Base-by-base conservation (phyloP, 1,140 invertebrate genomes). In the Drosophila bocqueti region DNA sequence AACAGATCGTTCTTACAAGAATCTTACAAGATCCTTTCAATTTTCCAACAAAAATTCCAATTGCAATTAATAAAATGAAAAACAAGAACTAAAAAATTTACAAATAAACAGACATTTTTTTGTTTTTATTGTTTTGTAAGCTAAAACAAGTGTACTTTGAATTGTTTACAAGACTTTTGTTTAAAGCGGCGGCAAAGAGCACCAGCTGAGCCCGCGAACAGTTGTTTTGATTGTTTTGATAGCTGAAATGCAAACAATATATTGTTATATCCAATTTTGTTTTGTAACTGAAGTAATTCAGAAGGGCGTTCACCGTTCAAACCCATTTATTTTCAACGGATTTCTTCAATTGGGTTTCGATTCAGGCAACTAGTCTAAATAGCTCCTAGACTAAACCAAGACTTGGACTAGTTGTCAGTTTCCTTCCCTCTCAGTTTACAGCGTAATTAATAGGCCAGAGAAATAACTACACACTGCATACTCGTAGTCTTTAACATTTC, bases 171-270 rank as follows among this genome's bases (percentile, higher is more conserved):
- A 38, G 9, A 24, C 34, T 38, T 21, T 38, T 55, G 34, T 38
- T 36, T 24, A 38, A 24, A 11, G 24, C 18, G 15, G 24, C 18
- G 15, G 3, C 1, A 55, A 15, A 16, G 4, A 38, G 13, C 24
- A 2, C 34, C 21, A 55, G 36, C 36, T 57, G 15, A n/a, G 36
- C 54, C 1, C 34, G 18, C 18, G 34, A 40, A 55, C 54, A 40
- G 54, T 57, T 57, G 54, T 57, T 40, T 40, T 57, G 21, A 40
- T 57, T 57, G 54, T 57, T 40, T 21, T 18, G 11, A 38, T 38
- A 38, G 4, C 36, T 38, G 36, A 8, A 40, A 16, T n/a, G 9
- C 1, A 40, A 40, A 40, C 36, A 40, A n/a, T 40, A 10, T 24
- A 26, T 40, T 57, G 54, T 24, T 24, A 40, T 57, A 36, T 21